phyloP scores from a whole-genome alignment of 1,140 invertebrate genomes.

The Acromyrmex charruanus region DNA sequence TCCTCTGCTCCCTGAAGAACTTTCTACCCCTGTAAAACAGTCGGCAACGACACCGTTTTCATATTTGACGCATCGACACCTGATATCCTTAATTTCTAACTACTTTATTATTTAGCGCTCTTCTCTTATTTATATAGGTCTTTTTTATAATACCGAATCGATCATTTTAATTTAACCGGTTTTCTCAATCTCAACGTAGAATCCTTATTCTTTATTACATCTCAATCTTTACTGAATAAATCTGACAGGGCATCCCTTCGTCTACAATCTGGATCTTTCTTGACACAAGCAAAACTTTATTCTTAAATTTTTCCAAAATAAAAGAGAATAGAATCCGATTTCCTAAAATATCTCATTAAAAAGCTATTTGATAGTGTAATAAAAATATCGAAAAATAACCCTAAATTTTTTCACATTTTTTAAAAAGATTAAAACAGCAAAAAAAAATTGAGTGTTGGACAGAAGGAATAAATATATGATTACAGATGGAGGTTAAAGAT shows the following conservation, averaged over 20 bases:
- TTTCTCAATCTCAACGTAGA: background rate
- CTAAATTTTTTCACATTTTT: too few relatives aligned
- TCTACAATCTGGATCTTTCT: too few relatives aligned
- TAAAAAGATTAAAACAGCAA: too few relatives aligned
- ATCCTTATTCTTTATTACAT: background rate
- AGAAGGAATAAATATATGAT: too few relatives aligned
- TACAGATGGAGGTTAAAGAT: background rate
- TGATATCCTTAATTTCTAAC: slow-evolving; percentile 80
- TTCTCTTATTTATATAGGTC: background rate
- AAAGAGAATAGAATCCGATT: too few relatives aligned
- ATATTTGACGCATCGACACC: slow-evolving; percentile 79
- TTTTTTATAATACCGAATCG: background rate
- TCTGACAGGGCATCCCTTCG: background rate
- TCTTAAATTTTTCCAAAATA: too few relatives aligned
- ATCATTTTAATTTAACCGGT: background rate
- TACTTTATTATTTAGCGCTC: slow-evolving; percentile 60
- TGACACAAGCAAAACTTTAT: too few relatives aligned
- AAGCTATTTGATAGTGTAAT: too few relatives aligned
- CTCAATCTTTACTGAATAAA: background rate
- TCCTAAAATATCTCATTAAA: too few relatives aligned
- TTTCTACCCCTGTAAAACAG: slow-evolving; percentile 83
- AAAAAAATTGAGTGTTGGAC: too few relatives aligned
- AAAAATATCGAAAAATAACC: too few relatives aligned
- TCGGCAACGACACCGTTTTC: slow-evolving; percentile 79
- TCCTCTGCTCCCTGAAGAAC: slow-evolving; percentile 77